Evolutionary conservation across 1,140 invertebrate species (phyloP).

Genomic region (Hycleus phaleratus): DNA sequence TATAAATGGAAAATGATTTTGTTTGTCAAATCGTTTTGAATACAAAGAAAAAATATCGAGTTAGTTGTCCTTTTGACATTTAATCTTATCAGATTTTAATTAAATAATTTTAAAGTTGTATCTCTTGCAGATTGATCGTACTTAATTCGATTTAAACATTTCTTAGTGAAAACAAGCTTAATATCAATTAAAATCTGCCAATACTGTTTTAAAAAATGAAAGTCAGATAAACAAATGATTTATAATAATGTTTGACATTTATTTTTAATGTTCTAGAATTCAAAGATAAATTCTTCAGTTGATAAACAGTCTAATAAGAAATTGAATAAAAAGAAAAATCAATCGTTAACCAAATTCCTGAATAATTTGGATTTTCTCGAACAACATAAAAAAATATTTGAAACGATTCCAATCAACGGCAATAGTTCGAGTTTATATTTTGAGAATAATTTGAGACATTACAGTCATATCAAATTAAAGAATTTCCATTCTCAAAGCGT

Average conservation of each 20-base stretch:
- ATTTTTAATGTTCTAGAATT: conserved; percentile 4
- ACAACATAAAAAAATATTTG: conserved; percentile 19
- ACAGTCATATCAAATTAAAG: conserved; percentile 12
- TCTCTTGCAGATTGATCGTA: too few relatives aligned
- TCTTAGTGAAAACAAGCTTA: too few relatives aligned
- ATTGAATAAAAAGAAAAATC: conserved; percentile 13
- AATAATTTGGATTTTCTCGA: conserved; percentile 22
- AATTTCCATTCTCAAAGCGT: background rate
- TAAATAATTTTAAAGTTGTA: too few relatives aligned
- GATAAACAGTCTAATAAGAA: conserved; percentile 4
- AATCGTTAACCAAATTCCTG: conserved; percentile 19
- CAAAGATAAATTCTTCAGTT: conserved; percentile 2
- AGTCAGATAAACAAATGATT: conserved; percentile 9
- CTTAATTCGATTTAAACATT: too few relatives aligned
- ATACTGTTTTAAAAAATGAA: too few relatives aligned
- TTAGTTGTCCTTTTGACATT: too few relatives aligned
- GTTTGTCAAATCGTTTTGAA: too few relatives aligned
- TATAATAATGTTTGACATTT: conserved; percentile 11
- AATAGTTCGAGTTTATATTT: conserved; percentile 22
- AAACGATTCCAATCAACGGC: conserved; percentile 14
- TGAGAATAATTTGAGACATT: conserved; percentile 22
- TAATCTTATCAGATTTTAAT: too few relatives aligned
- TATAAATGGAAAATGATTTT: too few relatives aligned
- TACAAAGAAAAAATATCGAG: too few relatives aligned
- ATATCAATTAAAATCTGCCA: too few relatives aligned